Evolutionary conservation across 2,797 vertebrate species (phyloP).

Genomic region (Typhlichthys eigenmanni): DNA sequence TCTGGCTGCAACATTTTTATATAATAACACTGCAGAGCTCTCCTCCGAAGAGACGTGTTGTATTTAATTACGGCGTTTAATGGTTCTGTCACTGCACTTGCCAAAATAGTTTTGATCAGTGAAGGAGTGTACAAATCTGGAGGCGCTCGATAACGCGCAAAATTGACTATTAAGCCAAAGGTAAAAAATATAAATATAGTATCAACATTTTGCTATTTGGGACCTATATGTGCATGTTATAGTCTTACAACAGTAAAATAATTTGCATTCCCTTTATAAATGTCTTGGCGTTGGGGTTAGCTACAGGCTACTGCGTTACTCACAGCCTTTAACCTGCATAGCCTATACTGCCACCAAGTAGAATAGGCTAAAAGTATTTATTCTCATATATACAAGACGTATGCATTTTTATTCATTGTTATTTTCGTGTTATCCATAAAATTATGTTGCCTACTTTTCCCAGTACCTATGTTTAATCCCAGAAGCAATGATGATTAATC

Average conservation of each 20-base stretch:
- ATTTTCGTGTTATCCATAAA: too few relatives aligned
- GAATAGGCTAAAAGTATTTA: neutral
- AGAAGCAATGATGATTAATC: neutral
- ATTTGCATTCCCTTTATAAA: conserved; percentile 40
- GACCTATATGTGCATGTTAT: too few relatives aligned
- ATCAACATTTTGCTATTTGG: too few relatives aligned
- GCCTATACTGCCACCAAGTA: conserved; percentile 7
- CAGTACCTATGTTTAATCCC: too few relatives aligned
- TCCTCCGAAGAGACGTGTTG: conserved; percentile 63
- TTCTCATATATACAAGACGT: too few relatives aligned
- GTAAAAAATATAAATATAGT: conserved; percentile 8
- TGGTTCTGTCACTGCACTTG: conserved; percentile 68
- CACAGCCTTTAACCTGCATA: conserved; percentile 10
- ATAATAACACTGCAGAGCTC: conserved; percentile 63
- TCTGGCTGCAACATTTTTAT: conserved; percentile 77
- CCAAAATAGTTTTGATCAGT: conserved; percentile 61
- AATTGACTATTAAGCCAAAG: conserved; percentile 36
- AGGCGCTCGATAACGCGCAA: conserved; percentile 26
- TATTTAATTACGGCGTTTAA: conserved; percentile 70
- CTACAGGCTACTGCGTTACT: conserved; percentile 10
- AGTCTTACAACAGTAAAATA: conserved; percentile 35
- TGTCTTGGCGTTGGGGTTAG: conserved; percentile 29
- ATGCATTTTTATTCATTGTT: conserved; percentile 2
- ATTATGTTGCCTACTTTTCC: too few relatives aligned
- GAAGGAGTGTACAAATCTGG: conserved; percentile 25